Evolutionary conservation across 2,888 invertebrate species (phyloP), one percentile per base, ranked within the genome.

Genomic region (Hypena proboscidalis): DNA sequence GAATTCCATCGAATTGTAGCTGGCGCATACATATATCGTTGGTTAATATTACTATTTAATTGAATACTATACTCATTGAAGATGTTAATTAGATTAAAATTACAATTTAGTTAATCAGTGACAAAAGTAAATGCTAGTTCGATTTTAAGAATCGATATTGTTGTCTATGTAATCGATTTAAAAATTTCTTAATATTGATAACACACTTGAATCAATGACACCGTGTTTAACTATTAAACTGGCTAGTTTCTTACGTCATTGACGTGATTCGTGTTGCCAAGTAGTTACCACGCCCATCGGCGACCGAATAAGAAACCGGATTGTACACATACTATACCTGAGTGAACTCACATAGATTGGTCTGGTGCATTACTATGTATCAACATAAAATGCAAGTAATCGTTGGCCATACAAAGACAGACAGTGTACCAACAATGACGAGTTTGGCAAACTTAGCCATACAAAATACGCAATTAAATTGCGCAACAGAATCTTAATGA

Each of bases 261-360:
- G 43, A 39, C 42, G 36, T 57, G 49, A 58, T 56, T 57, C 40
- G 50, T 63, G 69, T 69, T 65, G 63, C 56, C 27, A 39, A 62
- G 52, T 62, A 58, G 54, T 37, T 49, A 64, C 71, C 67, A 74
- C 70, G 67, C 70, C 68, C 71, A 67, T 69, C 57, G 33, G 34
- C 50, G 60, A 53, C 53, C 39, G 47, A 66, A 59, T 50, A 50
- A 67, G 51, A 65, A 72, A 70, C 67, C 63, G 60, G 70, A 53
- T 67, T 42, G 48, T 48, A 51, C 31, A 39, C 40, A 48, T 53
- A 43, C 61, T 57, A 49, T 44, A 56, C 42, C 30, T 34, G 34
- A 38, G 17, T 48, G 34, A 36, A 44, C 52, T 46, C 38, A 31
- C 46, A 51, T 37, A 47, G 29, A 51, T 51, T 13, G 25, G 17